phyloP scores from a whole-genome alignment of 2,888 invertebrate genomes.

The Sinohyriopsis cumingii region DNA sequence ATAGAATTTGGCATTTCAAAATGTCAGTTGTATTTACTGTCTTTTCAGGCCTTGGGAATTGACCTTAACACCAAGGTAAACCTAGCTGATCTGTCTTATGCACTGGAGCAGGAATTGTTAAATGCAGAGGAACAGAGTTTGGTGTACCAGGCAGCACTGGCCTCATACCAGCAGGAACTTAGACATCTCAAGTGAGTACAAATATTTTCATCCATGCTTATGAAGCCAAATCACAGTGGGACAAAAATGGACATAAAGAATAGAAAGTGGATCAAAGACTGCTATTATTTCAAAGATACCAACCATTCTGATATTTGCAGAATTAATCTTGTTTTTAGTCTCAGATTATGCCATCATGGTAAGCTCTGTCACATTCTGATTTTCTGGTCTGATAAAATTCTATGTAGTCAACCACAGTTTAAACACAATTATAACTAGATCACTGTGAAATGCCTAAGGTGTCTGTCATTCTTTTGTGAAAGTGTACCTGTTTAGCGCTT shows the following conservation, averaged over 20 bases:
- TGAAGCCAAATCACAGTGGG: background rate
- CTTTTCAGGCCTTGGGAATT: slow-evolving; percentile 61
- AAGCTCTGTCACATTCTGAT: too few species aligned
- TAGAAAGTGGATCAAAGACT: too few species aligned
- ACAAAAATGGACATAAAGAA: background rate
- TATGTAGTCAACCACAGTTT: too few species aligned
- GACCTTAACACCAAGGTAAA: slow-evolving; percentile 58
- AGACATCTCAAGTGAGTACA: slow-evolving; percentile 57
- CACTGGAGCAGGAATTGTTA: slow-evolving; percentile 60
- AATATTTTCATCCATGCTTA: background rate
- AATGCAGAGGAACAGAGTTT: slow-evolving; percentile 54
- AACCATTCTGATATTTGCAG: too few species aligned
- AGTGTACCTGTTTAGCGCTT: too few species aligned
- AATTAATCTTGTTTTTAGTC: too few species aligned
- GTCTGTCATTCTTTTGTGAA: too few species aligned
- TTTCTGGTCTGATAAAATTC: too few species aligned
- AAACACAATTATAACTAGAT: too few species aligned
- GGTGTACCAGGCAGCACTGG: slow-evolving; percentile 58
- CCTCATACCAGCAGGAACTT: slow-evolving; percentile 63
- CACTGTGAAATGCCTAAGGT: too few species aligned
- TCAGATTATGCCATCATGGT: too few species aligned
- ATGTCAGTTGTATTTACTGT: background rate
- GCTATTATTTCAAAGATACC: background rate
- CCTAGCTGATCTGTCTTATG: slow-evolving; percentile 59
- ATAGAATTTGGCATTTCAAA: too few species aligned